Base-by-base conservation (phyloP, 37 sponge, comb jelly and placozoan species). In the Agelas oroides region DNA sequence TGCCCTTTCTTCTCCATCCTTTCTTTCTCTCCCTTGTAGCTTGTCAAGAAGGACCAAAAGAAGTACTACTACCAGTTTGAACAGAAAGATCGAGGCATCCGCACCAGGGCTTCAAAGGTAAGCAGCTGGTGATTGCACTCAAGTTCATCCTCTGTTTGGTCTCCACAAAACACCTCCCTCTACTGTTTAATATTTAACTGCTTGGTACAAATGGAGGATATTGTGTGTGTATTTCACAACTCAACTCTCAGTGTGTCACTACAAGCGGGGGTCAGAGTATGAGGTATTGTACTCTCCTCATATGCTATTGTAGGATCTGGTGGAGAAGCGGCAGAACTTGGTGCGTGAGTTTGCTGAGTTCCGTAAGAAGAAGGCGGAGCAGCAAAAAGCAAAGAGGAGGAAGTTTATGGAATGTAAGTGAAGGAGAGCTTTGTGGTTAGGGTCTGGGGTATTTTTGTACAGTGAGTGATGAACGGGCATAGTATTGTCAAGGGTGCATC, bases 71-170 rank as follows among this genome's bases (percentile, higher is more conserved):
- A 86, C 40, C 63, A 74, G 38, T 98, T 98, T 86, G 98, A 98
- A 64, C 83, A 84, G 70, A 85, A 92, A 65, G 98, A 98, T 60
- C 70, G 86, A 55, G 61, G 81, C 53, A 84, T 70, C 28, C 92
- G 82, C 68, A 69, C 68, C 34, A 95, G 87, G 79, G 96, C 94
- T 28, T 98, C 98, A n/a, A 91, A 98, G 96, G 98, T 92, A 16
- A 3, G 79, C 39, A 20, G 20, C n/a, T 65, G 11, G 2, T 46
- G 40, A 21, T n/a, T 1, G 65, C 28, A 14, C 41, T 17, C 16
- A 5, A 40, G 46, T 46, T 21, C 25, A 31, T 69, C 38, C 17
- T 66, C 31, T 40, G 33, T 66, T 0, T 79, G 27, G 5, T 30
- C 21, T 21, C 6, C 6, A 3, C 8, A 46, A 46, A 46, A 8